Conservation (phyloP, 2,888 invertebrate genomes). For the Dryobotodes eremita region DNA sequence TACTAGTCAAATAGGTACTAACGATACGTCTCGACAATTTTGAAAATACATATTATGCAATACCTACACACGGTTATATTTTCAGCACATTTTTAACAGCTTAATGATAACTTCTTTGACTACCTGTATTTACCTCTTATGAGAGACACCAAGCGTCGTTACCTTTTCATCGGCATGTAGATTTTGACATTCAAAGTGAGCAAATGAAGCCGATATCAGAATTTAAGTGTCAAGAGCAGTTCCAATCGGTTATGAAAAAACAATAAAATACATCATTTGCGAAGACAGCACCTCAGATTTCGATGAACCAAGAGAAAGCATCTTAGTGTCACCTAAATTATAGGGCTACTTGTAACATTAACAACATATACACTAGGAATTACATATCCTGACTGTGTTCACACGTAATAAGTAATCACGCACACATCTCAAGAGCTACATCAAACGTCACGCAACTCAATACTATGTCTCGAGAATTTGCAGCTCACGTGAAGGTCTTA, state of each 20-base stretch:
- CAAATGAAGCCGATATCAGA: neutral
- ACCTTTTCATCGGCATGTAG: neutral
- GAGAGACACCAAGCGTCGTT: neutral
- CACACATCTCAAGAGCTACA: conserved; percentile 13
- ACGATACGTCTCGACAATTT: conserved; percentile 17
- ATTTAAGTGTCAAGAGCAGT: neutral
- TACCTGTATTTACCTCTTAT: neutral
- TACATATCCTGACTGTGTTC: neutral
- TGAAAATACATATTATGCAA: conserved; percentile 30
- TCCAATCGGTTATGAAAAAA: no score
- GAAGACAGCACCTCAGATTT: neutral
- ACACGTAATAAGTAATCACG: conserved; percentile 25
- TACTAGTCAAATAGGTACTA: conserved; percentile 27
- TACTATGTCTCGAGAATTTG: conserved; percentile 42
- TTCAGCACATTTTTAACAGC: neutral
- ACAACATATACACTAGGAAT: neutral
- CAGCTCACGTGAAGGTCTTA: conserved; percentile 61
- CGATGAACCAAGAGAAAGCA: neutral
- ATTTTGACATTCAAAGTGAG: neutral
- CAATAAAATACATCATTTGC: neutral
- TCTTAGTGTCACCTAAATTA: neutral
- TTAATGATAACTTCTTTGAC: neutral
- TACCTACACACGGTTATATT: neutral
- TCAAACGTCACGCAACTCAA: conserved; percentile 52
- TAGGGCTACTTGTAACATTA: neutral